Conservation (phyloP, 2,797 vertebrate genomes). For the Protonibea diacanthus region DNA sequence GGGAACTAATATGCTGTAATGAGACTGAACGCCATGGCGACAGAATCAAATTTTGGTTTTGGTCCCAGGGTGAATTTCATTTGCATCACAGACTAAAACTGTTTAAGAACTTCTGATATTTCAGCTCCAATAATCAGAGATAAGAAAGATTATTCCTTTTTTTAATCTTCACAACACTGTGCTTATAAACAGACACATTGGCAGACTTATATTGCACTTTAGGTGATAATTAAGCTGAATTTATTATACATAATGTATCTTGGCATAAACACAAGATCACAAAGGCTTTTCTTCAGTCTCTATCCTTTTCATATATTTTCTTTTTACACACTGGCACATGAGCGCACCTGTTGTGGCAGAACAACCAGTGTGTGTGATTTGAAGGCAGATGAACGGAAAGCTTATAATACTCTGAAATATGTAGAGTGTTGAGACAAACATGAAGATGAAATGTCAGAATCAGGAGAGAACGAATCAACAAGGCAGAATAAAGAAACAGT, state of each 20-base stretch:
- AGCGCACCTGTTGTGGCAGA: neutral
- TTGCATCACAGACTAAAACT: slow-evolving; percentile 34
- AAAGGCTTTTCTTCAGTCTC: neutral
- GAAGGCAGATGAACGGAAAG: slow-evolving; percentile 13
- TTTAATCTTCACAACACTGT: slow-evolving; percentile 6
- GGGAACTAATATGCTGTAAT: slow-evolving; percentile 61
- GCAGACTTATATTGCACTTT: slow-evolving; percentile 14
- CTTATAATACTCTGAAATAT: slow-evolving; percentile 15
- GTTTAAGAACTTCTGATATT: slow-evolving; percentile 31
- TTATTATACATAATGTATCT: slow-evolving; percentile 9
- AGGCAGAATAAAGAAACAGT: neutral
- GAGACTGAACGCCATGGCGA: slow-evolving; percentile 37
- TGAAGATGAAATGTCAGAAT: slow-evolving; percentile 13
- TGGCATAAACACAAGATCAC: neutral
- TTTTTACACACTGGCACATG: neutral
- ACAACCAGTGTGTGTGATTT: slow-evolving; percentile 17
- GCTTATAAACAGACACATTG: neutral
- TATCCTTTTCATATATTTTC: neutral
- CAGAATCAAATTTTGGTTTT: slow-evolving; percentile 53
- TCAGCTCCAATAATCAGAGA: slow-evolving; percentile 21
- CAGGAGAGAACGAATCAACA: neutral
- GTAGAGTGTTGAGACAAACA: slow-evolving; percentile 15
- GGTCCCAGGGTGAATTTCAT: slow-evolving; percentile 49
- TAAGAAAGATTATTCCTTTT: slow-evolving; percentile 15
- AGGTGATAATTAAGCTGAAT: slow-evolving; percentile 1